Conservation (phyloP, 2,797 vertebrate genomes). For the Sandelia bainsii region DNA sequence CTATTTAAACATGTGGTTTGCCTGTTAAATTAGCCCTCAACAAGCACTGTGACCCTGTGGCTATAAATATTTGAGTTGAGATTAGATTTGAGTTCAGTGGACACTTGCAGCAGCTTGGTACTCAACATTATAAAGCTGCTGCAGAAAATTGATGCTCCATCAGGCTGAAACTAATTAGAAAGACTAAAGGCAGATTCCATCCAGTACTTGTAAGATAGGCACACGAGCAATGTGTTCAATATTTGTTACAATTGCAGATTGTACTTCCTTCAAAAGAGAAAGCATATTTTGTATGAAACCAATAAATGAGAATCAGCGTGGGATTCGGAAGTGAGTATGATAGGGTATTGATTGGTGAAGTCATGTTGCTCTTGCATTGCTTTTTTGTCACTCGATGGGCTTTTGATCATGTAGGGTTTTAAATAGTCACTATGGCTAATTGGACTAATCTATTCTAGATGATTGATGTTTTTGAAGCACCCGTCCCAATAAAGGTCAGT, state of each 20-base stretch:
- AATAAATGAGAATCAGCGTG: not conserved
- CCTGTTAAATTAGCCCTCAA: not conserved
- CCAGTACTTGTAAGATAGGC: not conserved
- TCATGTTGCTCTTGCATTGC: not conserved
- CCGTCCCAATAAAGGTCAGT: not conserved
- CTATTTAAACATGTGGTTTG: not conserved
- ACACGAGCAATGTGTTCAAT: not conserved
- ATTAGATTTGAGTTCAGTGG: slow-evolving; percentile 23
- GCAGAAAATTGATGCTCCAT: slow-evolving; percentile 25
- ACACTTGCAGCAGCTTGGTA: slow-evolving; percentile 6
- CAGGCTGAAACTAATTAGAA: slow-evolving; percentile 13
- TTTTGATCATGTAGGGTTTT: slow-evolving; percentile 13
- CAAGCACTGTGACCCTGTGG: not conserved
- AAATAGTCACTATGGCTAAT: not conserved
- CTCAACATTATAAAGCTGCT: slow-evolving; percentile 7
- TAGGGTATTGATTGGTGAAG: not conserved
- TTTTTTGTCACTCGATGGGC: not conserved
- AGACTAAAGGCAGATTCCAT: not conserved
- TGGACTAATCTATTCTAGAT: slow-evolving; percentile 1
- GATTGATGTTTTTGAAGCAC: slow-evolving; percentile 17
- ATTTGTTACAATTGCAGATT: too few relatives aligned
- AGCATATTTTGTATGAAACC: too few relatives aligned
- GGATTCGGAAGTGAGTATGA: not conserved
- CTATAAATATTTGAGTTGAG: not conserved
- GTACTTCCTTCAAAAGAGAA: too few relatives aligned